Base-by-base conservation (phyloP, 2,113 vertebrate genomes). In the Eolophus roseicapilla region DNA sequence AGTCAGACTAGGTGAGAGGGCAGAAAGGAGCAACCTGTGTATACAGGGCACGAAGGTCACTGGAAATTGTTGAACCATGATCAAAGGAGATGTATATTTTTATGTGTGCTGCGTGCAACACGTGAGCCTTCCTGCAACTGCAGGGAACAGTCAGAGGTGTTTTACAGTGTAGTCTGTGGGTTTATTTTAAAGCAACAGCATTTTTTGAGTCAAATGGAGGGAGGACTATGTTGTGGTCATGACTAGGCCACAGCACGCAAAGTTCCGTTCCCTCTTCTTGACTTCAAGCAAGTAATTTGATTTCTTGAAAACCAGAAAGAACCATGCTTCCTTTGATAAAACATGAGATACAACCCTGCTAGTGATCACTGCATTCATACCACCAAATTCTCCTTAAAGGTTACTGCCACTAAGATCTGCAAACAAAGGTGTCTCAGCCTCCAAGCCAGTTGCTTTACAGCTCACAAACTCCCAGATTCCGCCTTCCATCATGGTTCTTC, bases 101-200 rank as follows among this genome's bases (percentile, higher is more conserved):
- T 74, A 0, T 63, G 44, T 62, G 78, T n/a, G 52, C 75, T 80
- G n/a, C 5, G 3, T 43, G 71, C 71, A 93, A 70, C 68, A 67
- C 24, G 10, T 11, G 43, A 91, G 43, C 75, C 59, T 74, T 82
- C 78, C 91, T 84, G 29, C 60, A 83, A 59, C 67, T 62, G 64
- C 77, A 80, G 68, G 75, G 59, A 93, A 37, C 79, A 91, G 21
- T 37, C 65, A 75, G 21, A 90, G 57, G 43, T 55, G 16, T 25
- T 82, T 65, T 41, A 88, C 44, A n/a, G 49, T 5, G 27, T 13
- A 64, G 65, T 18, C 47, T 50, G 25, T 24, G 47, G 21, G 25
- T 37, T 88, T 79, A 46, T 86, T 82, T 93, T 73, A 91, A 87
- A 92, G 60, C 60, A 92, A 59, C n/a, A 88, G 47, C 35, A 57